Evolutionary conservation across 2,113 vertebrate genomes (phyloP).

Genomic region (Muscicapa adusta): DNA sequence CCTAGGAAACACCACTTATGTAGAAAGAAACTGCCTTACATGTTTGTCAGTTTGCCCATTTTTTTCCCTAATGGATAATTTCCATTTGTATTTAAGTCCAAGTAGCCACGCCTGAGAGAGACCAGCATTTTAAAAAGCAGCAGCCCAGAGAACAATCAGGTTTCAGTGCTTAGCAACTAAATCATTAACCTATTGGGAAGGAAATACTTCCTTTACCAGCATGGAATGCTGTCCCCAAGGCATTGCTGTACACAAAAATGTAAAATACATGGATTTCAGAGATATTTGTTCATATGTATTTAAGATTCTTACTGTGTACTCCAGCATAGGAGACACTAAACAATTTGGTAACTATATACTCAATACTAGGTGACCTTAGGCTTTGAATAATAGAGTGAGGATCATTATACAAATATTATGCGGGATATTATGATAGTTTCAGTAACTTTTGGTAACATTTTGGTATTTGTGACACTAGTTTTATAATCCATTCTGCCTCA

Average conservation of each 20-base stretch:
- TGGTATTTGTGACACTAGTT: neutral
- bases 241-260: neutral
- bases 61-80: neutral
- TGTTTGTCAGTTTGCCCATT: neutral
- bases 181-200: slow-evolving; percentile 35
- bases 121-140: neutral
- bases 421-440: neutral
- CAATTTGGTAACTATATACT: neutral
- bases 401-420: neutral
- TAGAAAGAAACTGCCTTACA: neutral
- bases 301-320: neutral
- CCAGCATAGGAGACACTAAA: neutral
- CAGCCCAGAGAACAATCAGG: slow-evolving; percentile 2
- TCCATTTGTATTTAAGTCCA: neutral
- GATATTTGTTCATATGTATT: neutral
- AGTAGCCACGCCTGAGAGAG: neutral
- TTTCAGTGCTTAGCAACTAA: slow-evolving; percentile 35
- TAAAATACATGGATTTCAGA: neutral
- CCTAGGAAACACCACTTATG: neutral
- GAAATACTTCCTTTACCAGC: slow-evolving; percentile 1
- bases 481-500: neutral
- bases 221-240: neutral
- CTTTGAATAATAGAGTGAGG: neutral
- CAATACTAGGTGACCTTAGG: neutral
- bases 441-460: neutral